Evolutionary conservation across 1,140 invertebrate species (phyloP).

Genomic region (Hycleus phaleratus): DNA sequence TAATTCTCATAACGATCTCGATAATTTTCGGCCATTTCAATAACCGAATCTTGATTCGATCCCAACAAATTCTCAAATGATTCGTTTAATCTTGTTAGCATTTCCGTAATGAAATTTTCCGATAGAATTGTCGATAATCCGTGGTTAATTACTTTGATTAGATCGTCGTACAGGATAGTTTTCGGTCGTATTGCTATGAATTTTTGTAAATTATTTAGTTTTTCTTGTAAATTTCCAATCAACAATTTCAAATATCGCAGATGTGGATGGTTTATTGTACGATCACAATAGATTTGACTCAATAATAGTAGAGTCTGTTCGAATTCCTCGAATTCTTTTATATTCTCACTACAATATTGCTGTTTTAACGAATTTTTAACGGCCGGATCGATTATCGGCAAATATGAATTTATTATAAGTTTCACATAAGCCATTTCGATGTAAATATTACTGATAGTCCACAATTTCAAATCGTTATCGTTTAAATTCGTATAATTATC

Average conservation of each 20-base stretch:
- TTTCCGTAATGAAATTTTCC: neutral
- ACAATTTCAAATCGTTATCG: neutral
- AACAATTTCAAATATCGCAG: slow-evolving; percentile 33
- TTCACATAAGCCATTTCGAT: slow-evolving; percentile 30
- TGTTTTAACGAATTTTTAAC: slow-evolving; percentile 62
- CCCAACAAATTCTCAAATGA: neutral
- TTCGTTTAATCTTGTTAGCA: neutral
- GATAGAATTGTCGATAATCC: slow-evolving; percentile 27
- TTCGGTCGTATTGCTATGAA: slow-evolving; percentile 50
- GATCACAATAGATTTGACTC: slow-evolving; percentile 30
- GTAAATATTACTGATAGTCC: slow-evolving; percentile 23
- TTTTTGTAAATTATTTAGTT: slow-evolving; percentile 39
- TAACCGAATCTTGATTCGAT: neutral
- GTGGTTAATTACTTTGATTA: slow-evolving; percentile 36
- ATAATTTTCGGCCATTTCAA: neutral
- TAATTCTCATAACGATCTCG: slow-evolving; percentile 17
- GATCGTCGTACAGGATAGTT: slow-evolving; percentile 44
- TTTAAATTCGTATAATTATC: neutral
- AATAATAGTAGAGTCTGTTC: slow-evolving; percentile 27
- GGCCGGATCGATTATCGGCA: slow-evolving; percentile 62
- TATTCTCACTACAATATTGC: slow-evolving; percentile 56
- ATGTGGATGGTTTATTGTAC: slow-evolving; percentile 34
- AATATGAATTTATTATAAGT: slow-evolving; percentile 33
- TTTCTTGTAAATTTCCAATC: slow-evolving; percentile 33
- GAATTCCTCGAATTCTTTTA: slow-evolving; percentile 27